These are phyloP conservation scores for Parnassius glacialis DNA, from an alignment of 2,888 invertebrate species.

Conservation along the genomic window DNA sequence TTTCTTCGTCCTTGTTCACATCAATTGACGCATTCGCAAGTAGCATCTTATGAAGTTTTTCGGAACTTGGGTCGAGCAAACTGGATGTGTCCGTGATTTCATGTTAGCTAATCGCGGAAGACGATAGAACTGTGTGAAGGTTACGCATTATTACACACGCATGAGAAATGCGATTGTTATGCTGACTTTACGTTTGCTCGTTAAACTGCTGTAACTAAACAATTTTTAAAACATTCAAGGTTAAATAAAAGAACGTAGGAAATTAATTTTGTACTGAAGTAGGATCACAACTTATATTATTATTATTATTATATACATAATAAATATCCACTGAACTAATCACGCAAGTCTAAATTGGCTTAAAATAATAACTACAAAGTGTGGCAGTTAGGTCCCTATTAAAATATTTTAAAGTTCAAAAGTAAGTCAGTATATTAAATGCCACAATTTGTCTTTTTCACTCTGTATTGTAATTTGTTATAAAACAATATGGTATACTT, in stretches of 20 bases:
- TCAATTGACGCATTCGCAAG: not conserved
- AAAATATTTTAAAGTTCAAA: too few species aligned
- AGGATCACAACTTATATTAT: too few species aligned
- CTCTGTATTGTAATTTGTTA: too few species aligned
- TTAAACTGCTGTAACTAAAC: conserved; percentile 17
- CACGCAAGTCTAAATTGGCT: too few species aligned
- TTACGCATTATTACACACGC: conserved; percentile 30
- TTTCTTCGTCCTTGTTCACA: too few species aligned
- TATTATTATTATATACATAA: too few species aligned
- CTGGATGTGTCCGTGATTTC: conserved; percentile 23
- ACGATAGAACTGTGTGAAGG: conserved; percentile 40
- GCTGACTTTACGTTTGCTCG: conserved; percentile 25
- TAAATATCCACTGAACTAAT: too few species aligned
- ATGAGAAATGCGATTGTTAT: conserved; percentile 30
- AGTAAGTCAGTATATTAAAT: too few species aligned
- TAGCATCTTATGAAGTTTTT: conserved; percentile 13
- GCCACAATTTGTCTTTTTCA: too few species aligned
- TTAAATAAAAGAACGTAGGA: conserved; percentile 35
- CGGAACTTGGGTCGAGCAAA: conserved; percentile 3
- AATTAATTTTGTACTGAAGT: conserved; percentile 6
- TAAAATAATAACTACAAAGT: too few species aligned
- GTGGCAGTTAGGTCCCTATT: too few species aligned
- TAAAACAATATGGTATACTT: not conserved
- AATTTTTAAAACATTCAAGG: conserved; percentile 22
- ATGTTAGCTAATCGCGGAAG: conserved; percentile 36